phyloP scores from a whole-genome alignment of 1,140 invertebrate species.

The Brachionus koreanus region DNA sequence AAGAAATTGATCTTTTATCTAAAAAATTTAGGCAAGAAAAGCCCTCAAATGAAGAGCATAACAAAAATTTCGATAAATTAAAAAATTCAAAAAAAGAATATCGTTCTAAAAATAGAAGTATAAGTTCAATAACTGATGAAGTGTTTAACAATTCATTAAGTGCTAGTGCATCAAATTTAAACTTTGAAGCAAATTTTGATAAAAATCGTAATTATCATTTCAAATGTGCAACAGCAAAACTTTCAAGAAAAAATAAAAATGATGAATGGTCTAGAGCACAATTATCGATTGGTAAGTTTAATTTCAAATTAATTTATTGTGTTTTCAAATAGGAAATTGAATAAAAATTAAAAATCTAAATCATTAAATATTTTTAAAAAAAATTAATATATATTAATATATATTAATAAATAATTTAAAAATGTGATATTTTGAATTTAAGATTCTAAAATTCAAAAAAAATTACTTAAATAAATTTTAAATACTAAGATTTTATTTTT shows the following conservation, averaged over 20 bases:
- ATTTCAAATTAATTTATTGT: not conserved
- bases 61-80: not conserved
- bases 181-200: not conserved
- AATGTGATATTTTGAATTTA: no score
- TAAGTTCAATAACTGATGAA: conserved; percentile 18
- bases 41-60: not conserved
- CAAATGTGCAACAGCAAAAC: not conserved
- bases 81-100: not conserved
- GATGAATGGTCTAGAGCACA: not conserved
- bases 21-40: not conserved
- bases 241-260: conserved; percentile 1
- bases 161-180: conserved; percentile 26
- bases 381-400: no score
- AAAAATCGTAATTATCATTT: not conserved
- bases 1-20: not conserved
- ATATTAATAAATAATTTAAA: not conserved
- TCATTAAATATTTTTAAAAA: no score
- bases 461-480: no score
- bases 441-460: no score
- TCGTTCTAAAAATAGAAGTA: not conserved
- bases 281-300: not conserved
- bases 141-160: conserved; percentile 22
- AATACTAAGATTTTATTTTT: not conserved
- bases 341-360: no score
- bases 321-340: no score